Conservation (phyloP, 1,140 invertebrate species). For the Pomacea maculata region DNA sequence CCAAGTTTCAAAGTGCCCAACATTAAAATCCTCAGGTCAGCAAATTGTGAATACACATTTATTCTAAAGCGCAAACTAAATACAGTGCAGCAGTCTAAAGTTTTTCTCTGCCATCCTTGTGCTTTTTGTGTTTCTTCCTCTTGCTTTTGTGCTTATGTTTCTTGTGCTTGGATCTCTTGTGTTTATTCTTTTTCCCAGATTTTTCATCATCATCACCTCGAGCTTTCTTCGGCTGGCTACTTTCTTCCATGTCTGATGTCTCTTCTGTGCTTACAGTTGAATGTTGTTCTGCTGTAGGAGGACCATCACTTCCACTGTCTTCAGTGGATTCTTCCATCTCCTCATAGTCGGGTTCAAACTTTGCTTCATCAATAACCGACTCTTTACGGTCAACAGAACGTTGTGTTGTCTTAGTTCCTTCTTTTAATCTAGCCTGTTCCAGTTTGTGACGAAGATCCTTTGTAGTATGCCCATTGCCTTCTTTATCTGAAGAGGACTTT, state of each 20-base stretch:
- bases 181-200: slow-evolving; percentile 23
- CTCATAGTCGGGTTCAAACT: slow-evolving; percentile 59
- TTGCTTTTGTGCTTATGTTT: slow-evolving; percentile 30
- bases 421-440: slow-evolving; percentile 13
- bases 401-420: slow-evolving; percentile 25
- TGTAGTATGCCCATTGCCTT: neutral
- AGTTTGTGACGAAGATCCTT: slow-evolving; percentile 27
- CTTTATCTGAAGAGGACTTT: neutral
- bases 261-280: slow-evolving; percentile 19
- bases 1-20: no score
- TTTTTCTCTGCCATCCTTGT: slow-evolving; percentile 26
- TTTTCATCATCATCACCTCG: slow-evolving; percentile 9
- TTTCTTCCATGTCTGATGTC: slow-evolving; percentile 19
- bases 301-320: slow-evolving; percentile 22
- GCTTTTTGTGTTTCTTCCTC: slow-evolving; percentile 41
- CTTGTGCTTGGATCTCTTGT: slow-evolving; percentile 27
- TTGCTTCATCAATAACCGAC: slow-evolving; percentile 55
- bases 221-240: slow-evolving; percentile 9
- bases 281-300: slow-evolving; percentile 10
- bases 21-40: no score
- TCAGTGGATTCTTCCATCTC: slow-evolving; percentile 34
- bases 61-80: no score
- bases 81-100: neutral
- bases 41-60: no score
- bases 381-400: slow-evolving; percentile 48